Evolutionary conservation across 2,888 invertebrate genomes (phyloP).

Genomic region (Chaitophorus viminalis): DNA sequence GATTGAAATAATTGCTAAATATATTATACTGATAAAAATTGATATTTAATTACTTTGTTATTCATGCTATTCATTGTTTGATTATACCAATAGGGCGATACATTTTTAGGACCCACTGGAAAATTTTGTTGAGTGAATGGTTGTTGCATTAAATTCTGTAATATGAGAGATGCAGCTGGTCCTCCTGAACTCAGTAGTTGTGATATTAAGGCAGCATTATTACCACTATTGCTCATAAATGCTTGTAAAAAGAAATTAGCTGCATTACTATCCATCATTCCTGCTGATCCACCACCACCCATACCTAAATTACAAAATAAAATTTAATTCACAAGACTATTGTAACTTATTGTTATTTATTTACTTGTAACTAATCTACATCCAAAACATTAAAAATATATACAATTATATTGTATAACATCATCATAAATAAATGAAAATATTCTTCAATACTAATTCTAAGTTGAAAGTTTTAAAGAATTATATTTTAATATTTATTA

Average conservation of each 20-base stretch:
- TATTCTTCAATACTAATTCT: too few species aligned
- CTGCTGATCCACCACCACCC: slow-evolving; percentile 43
- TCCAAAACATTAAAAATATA: neutral
- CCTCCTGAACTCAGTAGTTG: slow-evolving; percentile 54
- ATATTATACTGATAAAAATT: neutral
- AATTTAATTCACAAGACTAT: neutral
- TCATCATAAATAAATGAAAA: too few species aligned
- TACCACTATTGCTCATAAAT: slow-evolving; percentile 59
- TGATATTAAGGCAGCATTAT: slow-evolving; percentile 58
- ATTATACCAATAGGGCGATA: slow-evolving; percentile 55
- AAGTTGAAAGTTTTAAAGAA: neutral
- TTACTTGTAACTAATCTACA: neutral
- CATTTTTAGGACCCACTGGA: slow-evolving; percentile 58
- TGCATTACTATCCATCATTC: slow-evolving; percentile 59
- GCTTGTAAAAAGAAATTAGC: slow-evolving; percentile 58
- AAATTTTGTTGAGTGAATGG: slow-evolving; percentile 50
- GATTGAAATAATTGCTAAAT: neutral
- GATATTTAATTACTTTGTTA: slow-evolving; percentile 31
- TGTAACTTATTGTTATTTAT: neutral
- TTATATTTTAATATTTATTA: neutral
- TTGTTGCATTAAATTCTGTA: slow-evolving; percentile 58
- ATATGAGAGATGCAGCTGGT: slow-evolving; percentile 44
- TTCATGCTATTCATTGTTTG: slow-evolving; percentile 65
- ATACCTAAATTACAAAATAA: slow-evolving; percentile 30
- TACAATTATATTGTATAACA: too few species aligned